These are phyloP conservation scores for Clupea harengus DNA, from an alignment of 2,113 vertebrate species.

Conservation along the genomic window DNA sequence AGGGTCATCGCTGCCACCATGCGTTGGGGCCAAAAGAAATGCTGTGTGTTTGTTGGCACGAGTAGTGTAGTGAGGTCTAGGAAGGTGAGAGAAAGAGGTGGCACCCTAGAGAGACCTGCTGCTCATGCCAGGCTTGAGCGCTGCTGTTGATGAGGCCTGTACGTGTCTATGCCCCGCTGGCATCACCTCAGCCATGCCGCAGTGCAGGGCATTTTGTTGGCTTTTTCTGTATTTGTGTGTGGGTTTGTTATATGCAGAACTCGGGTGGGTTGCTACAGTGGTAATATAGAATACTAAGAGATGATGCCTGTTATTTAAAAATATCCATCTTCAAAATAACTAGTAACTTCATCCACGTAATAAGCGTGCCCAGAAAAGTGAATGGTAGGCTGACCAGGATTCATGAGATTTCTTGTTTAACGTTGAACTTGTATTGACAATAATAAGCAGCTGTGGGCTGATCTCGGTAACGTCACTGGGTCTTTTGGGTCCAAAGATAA, in stretches of 20 bases:
- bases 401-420: no score
- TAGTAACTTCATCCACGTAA: no score
- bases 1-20: slow-evolving; percentile 11
- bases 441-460: no score
- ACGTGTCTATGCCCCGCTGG: slow-evolving; percentile 38
- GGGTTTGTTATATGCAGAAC: neutral
- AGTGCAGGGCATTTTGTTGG: neutral
- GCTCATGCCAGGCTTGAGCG: slow-evolving; percentile 47
- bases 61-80: slow-evolving; percentile 22
- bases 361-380: no score
- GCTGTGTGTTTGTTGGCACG: neutral
- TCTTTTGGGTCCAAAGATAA: no score
- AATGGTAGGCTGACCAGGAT: no score
- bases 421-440: no score
- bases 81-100: slow-evolving; percentile 42
- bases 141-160: slow-evolving; percentile 48
- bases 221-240: neutral
- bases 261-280: neutral
- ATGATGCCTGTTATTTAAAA: neutral
- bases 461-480: no score
- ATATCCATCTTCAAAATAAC: neutral
- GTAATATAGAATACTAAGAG: neutral
- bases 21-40: neutral
- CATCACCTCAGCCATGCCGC: neutral
- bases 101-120: slow-evolving; percentile 33